Evolutionary conservation across 92 coral and sea anemone genomes (phyloP).

Genomic region (Virgularia gustaviana): DNA sequence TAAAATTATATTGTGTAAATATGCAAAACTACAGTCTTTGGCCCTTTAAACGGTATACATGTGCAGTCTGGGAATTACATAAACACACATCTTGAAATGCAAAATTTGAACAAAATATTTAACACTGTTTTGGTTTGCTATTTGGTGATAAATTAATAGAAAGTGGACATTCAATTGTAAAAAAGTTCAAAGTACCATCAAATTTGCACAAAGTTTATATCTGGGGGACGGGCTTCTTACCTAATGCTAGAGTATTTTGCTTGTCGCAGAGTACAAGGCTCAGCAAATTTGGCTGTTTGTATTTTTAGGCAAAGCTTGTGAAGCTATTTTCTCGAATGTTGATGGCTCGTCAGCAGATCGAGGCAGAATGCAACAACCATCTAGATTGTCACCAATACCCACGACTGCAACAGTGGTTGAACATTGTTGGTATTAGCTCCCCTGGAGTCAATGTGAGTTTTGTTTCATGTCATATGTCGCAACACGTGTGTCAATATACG

Average conservation of each 20-base stretch:
- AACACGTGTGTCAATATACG: too few relatives aligned
- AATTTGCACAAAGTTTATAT: too few relatives aligned
- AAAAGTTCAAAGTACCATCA: too few relatives aligned
- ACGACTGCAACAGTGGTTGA: constrained; percentile 78
- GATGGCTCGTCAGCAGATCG: constrained; percentile 72
- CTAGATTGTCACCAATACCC: constrained; percentile 70
- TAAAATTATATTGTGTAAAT: too few relatives aligned
- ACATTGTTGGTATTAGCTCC: constrained; percentile 77
- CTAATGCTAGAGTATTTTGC: constrained; percentile 19
- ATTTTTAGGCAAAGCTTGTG: constrained; percentile 79
- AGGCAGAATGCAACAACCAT: constrained; percentile 49
- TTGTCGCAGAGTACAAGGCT: neutral
- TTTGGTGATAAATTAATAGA: neutral
- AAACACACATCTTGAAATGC: too few relatives aligned
- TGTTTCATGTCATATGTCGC: too few relatives aligned
- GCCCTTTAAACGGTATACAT: too few relatives aligned
- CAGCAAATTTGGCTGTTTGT: neutral
- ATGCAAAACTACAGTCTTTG: too few relatives aligned
- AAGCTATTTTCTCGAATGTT: constrained; percentile 86
- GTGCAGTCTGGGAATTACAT: too few relatives aligned
- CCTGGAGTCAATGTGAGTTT: constrained; percentile 67
- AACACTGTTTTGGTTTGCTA: too few relatives aligned
- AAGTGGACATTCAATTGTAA: neutral
- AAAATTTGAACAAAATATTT: too few relatives aligned
- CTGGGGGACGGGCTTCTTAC: too few relatives aligned